Evolutionary conservation across 2,888 invertebrate genomes (phyloP), one percentile per base, ranked within the genome.

Genomic region (Euspilapteryx auroguttella): DNA sequence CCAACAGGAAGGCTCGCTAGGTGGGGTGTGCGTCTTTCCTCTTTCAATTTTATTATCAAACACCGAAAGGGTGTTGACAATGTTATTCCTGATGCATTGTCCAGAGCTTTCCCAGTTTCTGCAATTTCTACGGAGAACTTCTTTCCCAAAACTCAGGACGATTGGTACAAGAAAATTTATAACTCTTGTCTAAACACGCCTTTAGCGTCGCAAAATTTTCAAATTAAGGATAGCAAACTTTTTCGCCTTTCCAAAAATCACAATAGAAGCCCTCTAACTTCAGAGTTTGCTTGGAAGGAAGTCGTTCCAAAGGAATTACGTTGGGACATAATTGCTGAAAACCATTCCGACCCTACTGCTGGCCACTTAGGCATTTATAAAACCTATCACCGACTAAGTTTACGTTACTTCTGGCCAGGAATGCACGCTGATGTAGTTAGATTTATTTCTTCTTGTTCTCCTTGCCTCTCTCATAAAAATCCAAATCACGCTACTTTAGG

Each of bases 231-330:
- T 24, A 15, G 21, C 8, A 12, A 5, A 14, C 22, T 37, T 3
- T 32, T 32, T 24, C 14, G 33, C 2, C 17, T 20, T 6, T 27
- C 22, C n/a, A 36, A 37, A 24, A 28, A 9, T 24, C 32, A 30
- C 14, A 13, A 10, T 11, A 2, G n/a, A n/a, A n/a, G n/a, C n/a
- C n/a, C n/a, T 2, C 15, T 37, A 3, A 32, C 32, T n/a, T 20
- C 29, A 1, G 36, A 36, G 12, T 39, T 37, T 20, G 10, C 9
- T 2, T 39, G 39, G 35, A 37, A 37, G 25, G 32, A 37, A 25
- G 38, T 39, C 1, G 26, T 39, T 17, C 39, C 38, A 1, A 29
- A 13, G 11, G 35, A 37, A 21, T 13, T 12, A 2, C 30, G 36
- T 9, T 17, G 27, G 8, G 8, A 31, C 1, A 21, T 34, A 2